Base-by-base conservation (phyloP, 2,797 vertebrate species). In the Dromococcyx pavoninus region DNA sequence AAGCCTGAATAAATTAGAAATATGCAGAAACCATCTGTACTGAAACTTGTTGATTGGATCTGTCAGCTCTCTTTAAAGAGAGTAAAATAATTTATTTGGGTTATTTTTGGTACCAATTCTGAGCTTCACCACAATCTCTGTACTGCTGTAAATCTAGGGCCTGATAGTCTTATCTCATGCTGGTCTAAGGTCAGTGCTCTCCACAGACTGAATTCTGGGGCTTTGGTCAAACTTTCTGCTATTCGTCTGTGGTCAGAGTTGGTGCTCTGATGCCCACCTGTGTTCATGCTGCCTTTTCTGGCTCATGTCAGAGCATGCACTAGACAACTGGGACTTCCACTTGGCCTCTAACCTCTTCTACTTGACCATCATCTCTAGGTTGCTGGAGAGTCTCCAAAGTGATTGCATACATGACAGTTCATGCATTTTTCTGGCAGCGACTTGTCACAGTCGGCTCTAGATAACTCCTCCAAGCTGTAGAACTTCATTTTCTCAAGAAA, bases 1-100 rank as follows among this genome's bases (percentile, higher is more conserved):
- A 92, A 96, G 56, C 85, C 41, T 69, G 73, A 84, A 78, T 95
- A 84, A 91, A 92, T 94, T 96, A 81, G 91, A 95, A 96, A 93
- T 86, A 82, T 13, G 44, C 76, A 93, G 86, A 82, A 91, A 90
- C 82, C 89, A 91, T 95, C 93, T 92, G 83, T 61, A 90, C 64
- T 85, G 82, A 81, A 91, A 91, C 91, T 94, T 95, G 91, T 86
- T 90, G 91, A 88, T 66, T 86, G 77, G 67, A 93, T 93, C 83
- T 88, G 53, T 86, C 76, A 84, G 25, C 27, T 91, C 43, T 65
- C 56, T 94, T 91, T 91, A 75, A 58, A 84, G 44, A 84, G 28
- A 65, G 35, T 9, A 46, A 75, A 90, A 93, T 60, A 24, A 65
- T 91, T 70, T 64, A 56, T 81, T 92, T 85, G 37, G 43, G 35